These are phyloP conservation scores for Oxyruncus cristatus DNA, from an alignment of 2,113 vertebrate genomes.

Conservation along the genomic window DNA sequence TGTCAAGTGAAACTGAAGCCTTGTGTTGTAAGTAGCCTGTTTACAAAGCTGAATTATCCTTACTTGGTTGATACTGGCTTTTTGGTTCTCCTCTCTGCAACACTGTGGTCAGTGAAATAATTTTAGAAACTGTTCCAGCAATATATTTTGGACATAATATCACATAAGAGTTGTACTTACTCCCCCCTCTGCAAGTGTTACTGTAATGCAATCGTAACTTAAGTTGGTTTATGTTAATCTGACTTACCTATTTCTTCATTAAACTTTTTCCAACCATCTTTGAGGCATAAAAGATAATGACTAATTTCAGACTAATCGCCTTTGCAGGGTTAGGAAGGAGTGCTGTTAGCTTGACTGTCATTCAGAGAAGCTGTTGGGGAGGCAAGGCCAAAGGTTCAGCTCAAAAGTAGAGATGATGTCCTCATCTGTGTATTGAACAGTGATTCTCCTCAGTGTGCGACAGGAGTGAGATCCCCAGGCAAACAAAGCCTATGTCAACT, in stretches of 20 bases:
- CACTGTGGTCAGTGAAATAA: neutral
- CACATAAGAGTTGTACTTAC: neutral
- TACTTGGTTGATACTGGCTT: neutral
- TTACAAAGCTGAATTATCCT: neutral
- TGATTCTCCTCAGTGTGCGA: neutral
- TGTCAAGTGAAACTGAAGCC: neutral
- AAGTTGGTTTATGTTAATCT: too few species aligned
- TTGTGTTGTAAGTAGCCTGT: neutral
- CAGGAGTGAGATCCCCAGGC: neutral
- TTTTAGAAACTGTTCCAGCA: neutral
- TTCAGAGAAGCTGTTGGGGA: neutral
- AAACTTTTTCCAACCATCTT: neutral
- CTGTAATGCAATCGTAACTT: neutral
- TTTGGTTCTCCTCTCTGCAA: neutral
- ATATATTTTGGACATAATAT: neutral
- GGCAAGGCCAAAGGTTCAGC: neutral
- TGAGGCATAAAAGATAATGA: neutral
- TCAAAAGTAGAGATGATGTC: neutral
- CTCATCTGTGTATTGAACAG: neutral
- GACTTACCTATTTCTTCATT: neutral
- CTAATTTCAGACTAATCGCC: neutral
- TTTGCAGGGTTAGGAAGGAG: neutral
- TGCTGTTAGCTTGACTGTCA: neutral
- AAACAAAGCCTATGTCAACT: neutral
- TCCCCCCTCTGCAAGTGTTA: accelerated